Evolutionary conservation across 2,797 vertebrate species (phyloP).

Genomic region (Peromyscus eremicus): DNA sequence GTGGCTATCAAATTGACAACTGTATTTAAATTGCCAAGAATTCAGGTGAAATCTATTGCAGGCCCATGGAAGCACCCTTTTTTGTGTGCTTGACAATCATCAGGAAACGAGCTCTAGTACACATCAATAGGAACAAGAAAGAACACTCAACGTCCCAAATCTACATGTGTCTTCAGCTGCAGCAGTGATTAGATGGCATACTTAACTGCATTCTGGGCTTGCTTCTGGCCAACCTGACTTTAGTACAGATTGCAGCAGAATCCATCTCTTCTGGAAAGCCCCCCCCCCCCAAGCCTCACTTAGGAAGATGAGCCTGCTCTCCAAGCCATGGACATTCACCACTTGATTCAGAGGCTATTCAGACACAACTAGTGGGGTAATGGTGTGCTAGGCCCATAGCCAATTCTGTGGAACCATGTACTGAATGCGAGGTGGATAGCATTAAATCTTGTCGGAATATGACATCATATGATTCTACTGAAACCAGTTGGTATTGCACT

Average conservation of each 20-base stretch:
- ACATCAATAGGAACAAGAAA: neutral
- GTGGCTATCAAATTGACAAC: slow-evolving; percentile 30
- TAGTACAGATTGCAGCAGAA: neutral
- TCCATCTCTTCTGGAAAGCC: neutral
- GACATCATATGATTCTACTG: neutral
- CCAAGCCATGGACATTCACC: neutral
- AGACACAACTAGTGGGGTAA: neutral
- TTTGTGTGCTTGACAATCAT: neutral
- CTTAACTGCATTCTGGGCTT: neutral
- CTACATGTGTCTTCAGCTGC: neutral
- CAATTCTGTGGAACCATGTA: neutral
- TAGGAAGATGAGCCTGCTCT: neutral
- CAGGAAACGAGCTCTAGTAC: neutral
- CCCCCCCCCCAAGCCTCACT: neutral
- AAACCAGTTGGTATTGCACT: neutral
- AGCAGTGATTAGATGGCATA: neutral
- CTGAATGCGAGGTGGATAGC: neutral
- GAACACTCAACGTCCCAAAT: neutral
- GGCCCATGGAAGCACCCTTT: neutral
- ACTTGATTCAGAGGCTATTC: neutral
- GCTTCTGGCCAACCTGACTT: neutral
- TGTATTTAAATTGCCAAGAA: neutral
- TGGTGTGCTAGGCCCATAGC: neutral
- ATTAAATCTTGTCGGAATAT: neutral
- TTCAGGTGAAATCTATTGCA: neutral